Percentiles rank a stretch among this genome's conserved stretches.
phyloP scores from a whole-genome alignment of 2,797 vertebrate genomes.

The Adrianichthys oophorus region DNA sequence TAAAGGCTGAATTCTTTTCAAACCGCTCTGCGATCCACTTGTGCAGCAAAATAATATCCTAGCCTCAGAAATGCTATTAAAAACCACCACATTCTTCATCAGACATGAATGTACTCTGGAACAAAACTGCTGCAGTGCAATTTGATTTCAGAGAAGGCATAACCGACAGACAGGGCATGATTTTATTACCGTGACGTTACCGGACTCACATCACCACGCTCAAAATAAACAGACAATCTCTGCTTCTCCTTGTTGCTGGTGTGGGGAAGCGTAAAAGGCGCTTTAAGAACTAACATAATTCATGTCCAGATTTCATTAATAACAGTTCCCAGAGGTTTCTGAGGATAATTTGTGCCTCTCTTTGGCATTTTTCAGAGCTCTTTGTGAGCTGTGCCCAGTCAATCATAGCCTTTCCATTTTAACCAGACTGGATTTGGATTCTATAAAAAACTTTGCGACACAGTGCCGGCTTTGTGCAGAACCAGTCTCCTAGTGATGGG shows the following conservation, averaged over 20 bases:
- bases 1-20: constrained; percentile 11
- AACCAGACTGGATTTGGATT: constrained; percentile 66
- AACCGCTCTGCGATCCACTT: constrained; percentile 18
- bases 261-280: constrained; percentile 22
- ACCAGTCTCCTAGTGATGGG: constrained; percentile 71
- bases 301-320: constrained; percentile 60
- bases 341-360: constrained; percentile 59
- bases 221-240: constrained; percentile 59
- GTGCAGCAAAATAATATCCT: constrained; percentile 23
- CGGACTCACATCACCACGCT: constrained; percentile 41
- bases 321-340: constrained; percentile 49
- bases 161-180: constrained; percentile 39
- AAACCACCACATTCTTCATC: constrained; percentile 33
- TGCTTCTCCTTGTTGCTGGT: constrained; percentile 31
- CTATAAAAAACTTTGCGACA: constrained; percentile 66
- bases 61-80: constrained; percentile 33
- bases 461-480: constrained; percentile 72
- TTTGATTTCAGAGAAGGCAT: constrained; percentile 24
- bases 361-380: constrained; percentile 56
- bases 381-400: constrained; percentile 60
- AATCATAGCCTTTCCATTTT: constrained; percentile 73
- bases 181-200: constrained; percentile 56
- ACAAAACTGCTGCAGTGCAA: constrained; percentile 23
- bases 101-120: constrained; percentile 44
- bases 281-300: constrained; percentile 44